Evolutionary conservation across 2,113 vertebrate species (phyloP).

Genomic region (Tachysurus fulvidraco): DNA sequence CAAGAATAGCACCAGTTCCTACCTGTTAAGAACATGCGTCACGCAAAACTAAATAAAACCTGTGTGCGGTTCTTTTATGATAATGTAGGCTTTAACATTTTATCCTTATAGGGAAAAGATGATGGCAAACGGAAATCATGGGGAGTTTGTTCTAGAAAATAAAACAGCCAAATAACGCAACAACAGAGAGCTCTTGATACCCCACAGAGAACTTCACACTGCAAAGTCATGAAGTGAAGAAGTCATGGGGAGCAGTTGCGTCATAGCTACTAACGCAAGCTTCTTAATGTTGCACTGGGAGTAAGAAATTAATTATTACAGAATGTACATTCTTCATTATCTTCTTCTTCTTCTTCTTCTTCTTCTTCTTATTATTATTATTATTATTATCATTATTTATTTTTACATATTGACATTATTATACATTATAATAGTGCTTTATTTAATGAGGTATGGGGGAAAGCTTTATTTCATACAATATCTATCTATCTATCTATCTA

Average conservation of each 20-base stretch:
- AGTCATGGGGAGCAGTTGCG: slow-evolving; percentile 25
- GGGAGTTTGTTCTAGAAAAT: not conserved
- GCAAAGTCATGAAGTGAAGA: slow-evolving; percentile 20
- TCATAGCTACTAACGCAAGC: slow-evolving; percentile 2
- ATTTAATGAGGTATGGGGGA: too few species aligned
- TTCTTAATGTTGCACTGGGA: not conserved
- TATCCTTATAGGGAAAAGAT: slow-evolving; percentile 4
- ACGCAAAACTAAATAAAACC: not conserved
- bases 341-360: too few species aligned
- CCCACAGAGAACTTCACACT: slow-evolving; percentile 31
- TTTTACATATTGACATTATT: too few species aligned
- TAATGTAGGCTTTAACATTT: not conserved
- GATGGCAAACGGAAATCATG: slow-evolving; percentile 4
- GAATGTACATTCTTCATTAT: not conserved
- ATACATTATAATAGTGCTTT: too few species aligned
- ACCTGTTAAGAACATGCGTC: not conserved
- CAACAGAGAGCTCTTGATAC: not conserved
- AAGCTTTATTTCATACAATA: too few species aligned
- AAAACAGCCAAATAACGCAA: slow-evolving; percentile 11
- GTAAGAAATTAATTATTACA: not conserved
- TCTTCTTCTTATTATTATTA: too few species aligned
- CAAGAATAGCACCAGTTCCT: slow-evolving; percentile 18
- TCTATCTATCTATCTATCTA: not conserved
- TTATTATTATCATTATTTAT: too few species aligned
- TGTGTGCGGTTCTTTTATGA: not conserved